Conservation (phyloP, 1,140 invertebrate genomes). For the Mactra quadrangularis region DNA sequence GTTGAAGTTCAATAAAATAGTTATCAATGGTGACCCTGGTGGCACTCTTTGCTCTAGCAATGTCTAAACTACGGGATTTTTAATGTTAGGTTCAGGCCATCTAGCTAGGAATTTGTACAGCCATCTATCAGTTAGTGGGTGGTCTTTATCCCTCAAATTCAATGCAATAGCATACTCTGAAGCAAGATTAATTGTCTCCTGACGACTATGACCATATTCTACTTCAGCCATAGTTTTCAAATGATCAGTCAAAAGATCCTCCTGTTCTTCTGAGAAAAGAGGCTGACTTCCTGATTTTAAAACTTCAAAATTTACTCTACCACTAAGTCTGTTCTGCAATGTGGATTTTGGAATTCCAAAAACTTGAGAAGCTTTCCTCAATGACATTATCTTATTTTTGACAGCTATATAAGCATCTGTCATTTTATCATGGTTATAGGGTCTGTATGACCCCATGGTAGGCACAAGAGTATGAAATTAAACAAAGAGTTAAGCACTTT, state of each 20-base stretch:
- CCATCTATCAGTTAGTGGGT: neutral
- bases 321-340: slow-evolving; percentile 9
- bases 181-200: slow-evolving; percentile 19
- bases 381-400: neutral
- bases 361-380: slow-evolving; percentile 8
- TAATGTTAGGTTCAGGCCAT: no score
- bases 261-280: slow-evolving; percentile 8
- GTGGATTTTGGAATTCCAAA: slow-evolving; percentile 15
- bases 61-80: slow-evolving; percentile 17
- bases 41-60: slow-evolving; percentile 19
- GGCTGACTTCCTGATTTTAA: slow-evolving; percentile 6
- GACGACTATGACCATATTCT: slow-evolving; percentile 19
- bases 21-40: slow-evolving; percentile 25
- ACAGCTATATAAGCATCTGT: neutral
- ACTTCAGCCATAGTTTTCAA: slow-evolving; percentile 3
- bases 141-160: slow-evolving; percentile 10
- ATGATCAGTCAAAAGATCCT: slow-evolving; percentile 20
- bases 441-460: neutral
- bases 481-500: no score
- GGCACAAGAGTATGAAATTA: no score
- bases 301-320: slow-evolving; percentile 22
- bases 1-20: neutral
- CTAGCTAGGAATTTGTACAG: neutral
- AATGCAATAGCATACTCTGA: slow-evolving; percentile 18
- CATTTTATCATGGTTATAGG: neutral